phyloP scores from a whole-genome alignment of 2,113 vertebrate species.

The Nettapus auritus region DNA sequence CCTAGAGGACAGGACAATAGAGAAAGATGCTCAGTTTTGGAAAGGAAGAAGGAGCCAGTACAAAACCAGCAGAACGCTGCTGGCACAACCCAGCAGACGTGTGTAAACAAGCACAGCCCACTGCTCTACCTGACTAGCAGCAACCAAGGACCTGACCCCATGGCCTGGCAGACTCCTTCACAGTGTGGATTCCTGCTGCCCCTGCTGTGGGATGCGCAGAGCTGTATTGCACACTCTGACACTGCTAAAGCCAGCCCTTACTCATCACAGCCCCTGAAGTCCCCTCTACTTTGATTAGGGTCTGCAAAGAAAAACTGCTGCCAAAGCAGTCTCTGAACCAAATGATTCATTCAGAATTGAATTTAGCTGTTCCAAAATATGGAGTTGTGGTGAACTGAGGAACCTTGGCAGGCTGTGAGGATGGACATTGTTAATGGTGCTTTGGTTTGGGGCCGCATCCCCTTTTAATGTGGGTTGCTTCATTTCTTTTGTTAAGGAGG shows the following conservation, averaged over 20 bases:
- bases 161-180: not conserved
- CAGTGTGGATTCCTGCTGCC: not conserved
- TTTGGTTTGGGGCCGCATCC: not conserved
- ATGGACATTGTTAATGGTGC: not conserved
- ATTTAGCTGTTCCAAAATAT: not conserved
- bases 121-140: not conserved
- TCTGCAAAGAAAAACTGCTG: not conserved
- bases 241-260: not conserved
- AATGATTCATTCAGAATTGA: not conserved
- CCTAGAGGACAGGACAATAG: not conserved
- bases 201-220: not conserved
- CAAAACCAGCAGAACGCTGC: not conserved
- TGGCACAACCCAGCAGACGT: not conserved
- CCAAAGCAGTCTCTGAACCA: not conserved
- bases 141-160: not conserved
- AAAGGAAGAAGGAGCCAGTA: not conserved
- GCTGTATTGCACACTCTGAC: not conserved
- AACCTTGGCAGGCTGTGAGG: not conserved
- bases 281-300: not conserved
- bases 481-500: not conserved
- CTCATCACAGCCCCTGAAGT: not conserved
- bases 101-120: not conserved
- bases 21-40: not conserved
- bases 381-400: not conserved
- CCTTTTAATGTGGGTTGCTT: not conserved